These are phyloP conservation scores for Mormyrus hasselquistii DNA, from an alignment of 2,797 vertebrate genomes.

Conservation along the genomic window DNA sequence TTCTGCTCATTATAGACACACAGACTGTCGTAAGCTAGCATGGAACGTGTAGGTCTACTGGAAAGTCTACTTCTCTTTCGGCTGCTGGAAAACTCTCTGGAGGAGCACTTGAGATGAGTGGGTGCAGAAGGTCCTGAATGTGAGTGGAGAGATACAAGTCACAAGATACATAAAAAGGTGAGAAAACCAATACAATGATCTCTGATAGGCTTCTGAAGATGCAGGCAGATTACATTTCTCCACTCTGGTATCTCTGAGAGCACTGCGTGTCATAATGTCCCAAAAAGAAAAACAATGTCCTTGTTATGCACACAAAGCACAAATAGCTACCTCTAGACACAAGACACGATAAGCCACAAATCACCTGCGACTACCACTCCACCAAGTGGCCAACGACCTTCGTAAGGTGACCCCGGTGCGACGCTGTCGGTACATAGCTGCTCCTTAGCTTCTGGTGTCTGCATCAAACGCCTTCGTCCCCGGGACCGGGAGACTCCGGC, in stretches of 20 bases:
- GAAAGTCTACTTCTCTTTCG: neutral
- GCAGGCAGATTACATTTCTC: neutral
- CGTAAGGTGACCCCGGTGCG: neutral
- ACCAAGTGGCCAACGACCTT: neutral
- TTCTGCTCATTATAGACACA: neutral
- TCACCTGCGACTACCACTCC: neutral
- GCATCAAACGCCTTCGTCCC: neutral
- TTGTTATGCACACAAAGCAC: neutral
- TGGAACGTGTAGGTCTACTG: neutral
- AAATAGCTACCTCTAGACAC: neutral
- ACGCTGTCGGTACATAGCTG: neutral
- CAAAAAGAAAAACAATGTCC: neutral
- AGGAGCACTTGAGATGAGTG: neutral
- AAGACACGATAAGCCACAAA: neutral
- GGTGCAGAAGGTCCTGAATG: neutral
- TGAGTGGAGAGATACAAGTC: neutral
- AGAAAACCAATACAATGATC: neutral
- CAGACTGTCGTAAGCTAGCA: neutral
- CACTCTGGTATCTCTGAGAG: neutral
- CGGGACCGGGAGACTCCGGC: neutral
- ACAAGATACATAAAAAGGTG: neutral
- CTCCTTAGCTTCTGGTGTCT: neutral
- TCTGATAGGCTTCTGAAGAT: neutral
- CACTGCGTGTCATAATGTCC: neutral
- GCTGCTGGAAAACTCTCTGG: neutral